These are phyloP conservation scores for Drosophila leontia DNA, from an alignment of 1,140 invertebrate species.

Conservation along the genomic window DNA sequence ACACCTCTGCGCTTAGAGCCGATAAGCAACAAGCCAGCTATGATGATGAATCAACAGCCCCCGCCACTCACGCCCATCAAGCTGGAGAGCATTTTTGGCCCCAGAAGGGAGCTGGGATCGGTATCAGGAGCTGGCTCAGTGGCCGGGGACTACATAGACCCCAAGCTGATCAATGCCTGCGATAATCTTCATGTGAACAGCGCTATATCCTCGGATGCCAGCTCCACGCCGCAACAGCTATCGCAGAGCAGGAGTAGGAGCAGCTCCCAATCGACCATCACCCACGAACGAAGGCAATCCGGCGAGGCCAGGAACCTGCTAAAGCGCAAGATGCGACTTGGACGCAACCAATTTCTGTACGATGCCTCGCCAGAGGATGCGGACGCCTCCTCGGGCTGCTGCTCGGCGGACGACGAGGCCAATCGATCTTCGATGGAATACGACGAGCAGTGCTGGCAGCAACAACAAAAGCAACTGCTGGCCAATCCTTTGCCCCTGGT, in stretches of 20 bases:
- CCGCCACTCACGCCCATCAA: constrained; percentile 49
- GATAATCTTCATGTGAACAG: constrained; percentile 78
- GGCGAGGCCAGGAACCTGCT: constrained; percentile 72
- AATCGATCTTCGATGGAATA: constrained; percentile 75
- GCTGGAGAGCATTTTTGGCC: constrained; percentile 67
- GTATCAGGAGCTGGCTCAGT: neutral
- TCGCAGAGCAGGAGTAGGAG: constrained; percentile 58
- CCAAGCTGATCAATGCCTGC: constrained; percentile 81
- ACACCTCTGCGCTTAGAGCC: constrained; percentile 61
- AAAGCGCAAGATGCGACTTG: constrained; percentile 80
- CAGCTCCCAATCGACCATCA: constrained; percentile 71
- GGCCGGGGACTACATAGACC: constrained; percentile 73
- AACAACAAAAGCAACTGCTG: constrained; percentile 67
- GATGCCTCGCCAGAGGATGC: constrained; percentile 77
- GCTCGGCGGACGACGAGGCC: constrained; percentile 75
- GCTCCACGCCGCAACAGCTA: constrained; percentile 56
- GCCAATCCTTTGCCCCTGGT: constrained; percentile 46
- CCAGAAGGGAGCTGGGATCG: constrained; percentile 13
- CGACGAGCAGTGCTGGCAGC: constrained; percentile 74
- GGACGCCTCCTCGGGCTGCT: constrained; percentile 63
- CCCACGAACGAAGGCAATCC: constrained; percentile 66
- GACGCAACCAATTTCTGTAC: constrained; percentile 83
- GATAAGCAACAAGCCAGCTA: constrained; percentile 30
- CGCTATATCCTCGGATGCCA: constrained; percentile 52
- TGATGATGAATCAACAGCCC: constrained; percentile 19